These are phyloP conservation scores for Alexandromys fortis DNA, from an alignment of 2,113 vertebrate species.

Conservation along the genomic window DNA sequence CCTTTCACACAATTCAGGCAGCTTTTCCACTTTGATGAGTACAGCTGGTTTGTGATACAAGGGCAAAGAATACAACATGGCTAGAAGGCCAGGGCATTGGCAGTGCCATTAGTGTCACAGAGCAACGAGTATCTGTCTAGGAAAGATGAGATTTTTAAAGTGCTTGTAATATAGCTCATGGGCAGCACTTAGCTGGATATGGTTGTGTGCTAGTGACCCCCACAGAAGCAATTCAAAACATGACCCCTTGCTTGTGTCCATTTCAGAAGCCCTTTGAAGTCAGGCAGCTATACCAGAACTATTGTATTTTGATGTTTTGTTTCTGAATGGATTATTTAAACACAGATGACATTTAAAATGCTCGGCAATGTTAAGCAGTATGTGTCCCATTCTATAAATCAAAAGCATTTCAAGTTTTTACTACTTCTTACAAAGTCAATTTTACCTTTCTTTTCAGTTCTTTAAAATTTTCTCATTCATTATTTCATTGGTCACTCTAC, in stretches of 20 bases:
- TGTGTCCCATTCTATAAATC: constrained; percentile 34
- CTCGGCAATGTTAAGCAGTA: not conserved
- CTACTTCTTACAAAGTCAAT: constrained; percentile 31
- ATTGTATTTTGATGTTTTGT: not conserved
- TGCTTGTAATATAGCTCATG: constrained; percentile 25
- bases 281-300: constrained; percentile 14
- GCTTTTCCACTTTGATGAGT: constrained; percentile 84
- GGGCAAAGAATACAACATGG: constrained; percentile 77
- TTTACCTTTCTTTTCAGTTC: not conserved
- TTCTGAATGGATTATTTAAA: not conserved
- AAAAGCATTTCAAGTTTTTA: constrained; percentile 44
- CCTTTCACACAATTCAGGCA: constrained; percentile 86
- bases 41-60: constrained; percentile 81
- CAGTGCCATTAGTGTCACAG: constrained; percentile 64
- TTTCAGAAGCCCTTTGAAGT: constrained; percentile 25
- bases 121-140: constrained; percentile 52
- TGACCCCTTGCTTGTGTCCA: not conserved
- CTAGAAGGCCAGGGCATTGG: constrained; percentile 66
- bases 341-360: constrained; percentile 25
- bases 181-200: constrained; percentile 19
- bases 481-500: not conserved
- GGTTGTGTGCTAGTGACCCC: not conserved
- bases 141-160: constrained; percentile 65
- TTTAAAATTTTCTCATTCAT: not conserved
- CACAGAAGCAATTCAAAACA: not conserved